phyloP scores from a whole-genome alignment of 2,113 vertebrate species.

The Centropus unirufus region DNA sequence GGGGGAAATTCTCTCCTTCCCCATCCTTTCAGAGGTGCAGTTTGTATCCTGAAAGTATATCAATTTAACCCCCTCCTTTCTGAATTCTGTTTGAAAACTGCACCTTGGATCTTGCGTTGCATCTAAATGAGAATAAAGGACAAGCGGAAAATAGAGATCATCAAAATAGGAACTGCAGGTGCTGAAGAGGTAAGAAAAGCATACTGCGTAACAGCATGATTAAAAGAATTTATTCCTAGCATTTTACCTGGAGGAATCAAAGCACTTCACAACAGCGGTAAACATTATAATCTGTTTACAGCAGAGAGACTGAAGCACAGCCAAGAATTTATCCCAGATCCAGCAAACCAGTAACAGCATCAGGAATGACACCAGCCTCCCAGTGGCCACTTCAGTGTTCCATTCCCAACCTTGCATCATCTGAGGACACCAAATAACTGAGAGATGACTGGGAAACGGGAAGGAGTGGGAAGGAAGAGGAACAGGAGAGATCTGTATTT shows the following conservation, averaged over 20 bases:
- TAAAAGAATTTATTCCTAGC: neutral
- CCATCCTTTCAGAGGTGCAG: neutral
- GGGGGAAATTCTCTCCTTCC: neutral
- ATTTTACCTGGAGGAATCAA: neutral
- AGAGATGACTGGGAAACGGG: neutral
- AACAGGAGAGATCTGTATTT: neutral
- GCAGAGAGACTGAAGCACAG: neutral
- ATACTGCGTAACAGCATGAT: neutral
- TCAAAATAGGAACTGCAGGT: neutral
- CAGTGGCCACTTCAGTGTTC: neutral
- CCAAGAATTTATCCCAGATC: neutral
- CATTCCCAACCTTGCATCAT: neutral
- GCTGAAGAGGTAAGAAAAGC: neutral
- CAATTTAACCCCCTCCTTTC: neutral
- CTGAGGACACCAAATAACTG: neutral
- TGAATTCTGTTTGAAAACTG: neutral
- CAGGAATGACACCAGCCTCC: neutral
- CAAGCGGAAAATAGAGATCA: neutral
- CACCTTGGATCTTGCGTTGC: neutral
- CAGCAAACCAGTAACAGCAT: neutral
- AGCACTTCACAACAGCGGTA: neutral
- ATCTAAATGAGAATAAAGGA: neutral
- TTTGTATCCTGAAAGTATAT: neutral
- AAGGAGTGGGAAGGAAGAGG: neutral
- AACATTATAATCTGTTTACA: neutral